These are phyloP conservation scores for Steromphala cineraria DNA, from an alignment of 2,888 invertebrate species.

Conservation along the genomic window DNA sequence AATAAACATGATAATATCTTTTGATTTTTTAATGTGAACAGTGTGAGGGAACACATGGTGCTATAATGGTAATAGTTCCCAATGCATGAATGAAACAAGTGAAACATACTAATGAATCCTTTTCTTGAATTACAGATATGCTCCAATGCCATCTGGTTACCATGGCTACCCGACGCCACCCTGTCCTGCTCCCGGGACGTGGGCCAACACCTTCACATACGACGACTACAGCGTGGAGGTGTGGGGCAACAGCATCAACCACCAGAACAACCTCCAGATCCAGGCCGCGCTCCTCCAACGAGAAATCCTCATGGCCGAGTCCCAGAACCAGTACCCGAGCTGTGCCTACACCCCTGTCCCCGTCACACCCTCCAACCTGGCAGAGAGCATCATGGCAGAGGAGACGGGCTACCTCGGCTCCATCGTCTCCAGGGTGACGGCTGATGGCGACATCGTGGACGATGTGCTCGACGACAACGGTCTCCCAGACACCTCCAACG, in stretches of 20 bases:
- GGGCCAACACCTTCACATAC: constrained; percentile 3
- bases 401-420: background rate
- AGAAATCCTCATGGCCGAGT: background rate
- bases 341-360: background rate
- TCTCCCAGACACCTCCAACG: background rate
- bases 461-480: background rate
- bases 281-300: background rate
- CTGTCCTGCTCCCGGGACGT: background rate
- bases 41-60: no score
- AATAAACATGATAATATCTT: no score
- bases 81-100: no score
- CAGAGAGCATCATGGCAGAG: background rate
- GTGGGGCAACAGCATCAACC: background rate
- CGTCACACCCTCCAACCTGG: background rate
- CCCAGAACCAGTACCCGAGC: background rate
- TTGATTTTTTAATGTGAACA: no score
- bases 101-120: no score
- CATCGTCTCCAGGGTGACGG: background rate
- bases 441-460: constrained; percentile 6
- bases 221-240: background rate
- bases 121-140: no score
- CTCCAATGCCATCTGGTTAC: no score
- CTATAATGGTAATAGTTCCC: no score
- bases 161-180: background rate
- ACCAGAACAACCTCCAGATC: background rate